phyloP scores from a whole-genome alignment of 2,888 invertebrate species.

The Rhamnusium bicolor region DNA sequence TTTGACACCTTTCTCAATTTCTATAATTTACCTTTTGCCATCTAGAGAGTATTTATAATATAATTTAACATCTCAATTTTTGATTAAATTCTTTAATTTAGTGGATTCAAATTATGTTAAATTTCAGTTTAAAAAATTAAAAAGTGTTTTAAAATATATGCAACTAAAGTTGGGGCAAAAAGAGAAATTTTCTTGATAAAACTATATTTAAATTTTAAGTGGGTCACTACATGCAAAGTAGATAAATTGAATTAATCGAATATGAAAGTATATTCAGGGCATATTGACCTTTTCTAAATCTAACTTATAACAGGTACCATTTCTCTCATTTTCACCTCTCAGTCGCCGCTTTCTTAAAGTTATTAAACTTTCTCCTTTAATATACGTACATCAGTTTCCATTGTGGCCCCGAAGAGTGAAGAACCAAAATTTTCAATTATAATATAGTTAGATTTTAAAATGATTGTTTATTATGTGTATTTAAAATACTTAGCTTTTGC shows the following conservation, averaged over 20 bases:
- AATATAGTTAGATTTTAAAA: slow-evolving; percentile 31
- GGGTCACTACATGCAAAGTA: neutral
- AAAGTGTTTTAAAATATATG: too few species aligned
- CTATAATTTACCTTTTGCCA: too few species aligned
- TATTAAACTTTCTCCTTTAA: slow-evolving; percentile 44
- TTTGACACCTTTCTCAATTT: too few species aligned
- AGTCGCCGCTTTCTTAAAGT: slow-evolving; percentile 42
- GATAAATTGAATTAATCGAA: slow-evolving; percentile 7
- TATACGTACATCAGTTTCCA: slow-evolving; percentile 34
- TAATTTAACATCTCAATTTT: too few species aligned
- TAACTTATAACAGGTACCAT: slow-evolving; percentile 57
- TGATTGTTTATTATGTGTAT: slow-evolving; percentile 59
- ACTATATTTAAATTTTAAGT: neutral
- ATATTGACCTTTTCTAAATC: slow-evolving; percentile 5
- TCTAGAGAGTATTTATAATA: too few species aligned
- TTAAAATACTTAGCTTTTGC: slow-evolving; percentile 60
- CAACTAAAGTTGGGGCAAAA: neutral
- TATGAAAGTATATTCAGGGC: slow-evolving; percentile 2
- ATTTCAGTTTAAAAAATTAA: too few species aligned
- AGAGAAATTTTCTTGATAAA: neutral
- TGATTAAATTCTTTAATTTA: too few species aligned
- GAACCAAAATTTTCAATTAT: neutral
- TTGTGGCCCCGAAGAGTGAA: slow-evolving; percentile 35
- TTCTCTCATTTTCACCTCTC: slow-evolving; percentile 47
- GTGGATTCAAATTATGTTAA: too few species aligned